These are phyloP conservation scores for Xenopus tropicalis DNA, from an alignment of 2,113 vertebrate genomes.

Conservation along the genomic window UCB_Xtro_10.0 CM004449.2:93059501-93060000, in stretches of 20 bases:
- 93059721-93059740: not conserved
- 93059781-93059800: not conserved
- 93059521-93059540: conserved; percentile 92
- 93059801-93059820: not conserved
- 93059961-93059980: not conserved
- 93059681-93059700: conserved; percentile 99
- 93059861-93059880: not conserved
- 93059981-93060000: conserved; percentile 19
- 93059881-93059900: not conserved
- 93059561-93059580: conserved; percentile 97
- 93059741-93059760: conserved; percentile 20
- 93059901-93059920: not conserved
- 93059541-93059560: conserved; percentile 97
- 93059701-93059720: conserved; percentile 52
- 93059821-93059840: not conserved
- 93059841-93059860: not conserved
- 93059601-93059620: conserved; percentile 90
- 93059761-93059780: not conserved
- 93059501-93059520: conserved; percentile 35
- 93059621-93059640: conserved; percentile 98
- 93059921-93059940: not conserved
- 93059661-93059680: conserved; percentile 99
- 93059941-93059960: not conserved
- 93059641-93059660: conserved; percentile 87
- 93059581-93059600: conserved; percentile 89